Conservation (phyloP, 2,888 invertebrate species). For the Gisinianus flammeolus region DNA sequence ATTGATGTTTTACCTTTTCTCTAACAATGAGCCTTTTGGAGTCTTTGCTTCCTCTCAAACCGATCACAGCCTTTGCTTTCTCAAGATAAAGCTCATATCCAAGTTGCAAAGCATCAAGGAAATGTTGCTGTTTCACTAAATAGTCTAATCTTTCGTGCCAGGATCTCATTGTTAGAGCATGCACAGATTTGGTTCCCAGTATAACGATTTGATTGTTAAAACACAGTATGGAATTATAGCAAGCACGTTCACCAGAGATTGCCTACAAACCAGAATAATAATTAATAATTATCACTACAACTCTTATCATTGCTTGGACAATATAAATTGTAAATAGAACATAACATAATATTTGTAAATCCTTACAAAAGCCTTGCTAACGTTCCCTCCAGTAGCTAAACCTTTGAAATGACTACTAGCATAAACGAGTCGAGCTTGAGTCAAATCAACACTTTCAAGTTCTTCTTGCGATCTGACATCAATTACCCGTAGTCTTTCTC, state of each 20-base stretch:
- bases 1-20: slow-evolving; percentile 61
- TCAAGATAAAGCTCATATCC: slow-evolving; percentile 70
- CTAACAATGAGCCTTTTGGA: slow-evolving; percentile 63
- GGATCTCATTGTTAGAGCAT: slow-evolving; percentile 64
- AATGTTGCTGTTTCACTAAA: slow-evolving; percentile 65
- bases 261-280: slow-evolving; percentile 66
- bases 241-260: slow-evolving; percentile 75
- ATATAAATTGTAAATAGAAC: too few relatives aligned
- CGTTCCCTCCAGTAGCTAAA: slow-evolving; percentile 94
- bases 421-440: slow-evolving; percentile 80
- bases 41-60: slow-evolving; percentile 65
- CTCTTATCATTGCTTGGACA: too few relatives aligned
- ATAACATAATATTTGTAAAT: slow-evolving; percentile 40
- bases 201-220: slow-evolving; percentile 73
- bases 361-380: slow-evolving; percentile 74
- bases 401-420: slow-evolving; percentile 88
- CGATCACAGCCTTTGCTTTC: slow-evolving; percentile 69
- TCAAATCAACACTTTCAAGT: slow-evolving; percentile 80
- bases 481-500: slow-evolving; percentile 83
- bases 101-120: slow-evolving; percentile 68
- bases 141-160: slow-evolving; percentile 66
- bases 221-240: slow-evolving; percentile 75
- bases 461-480: slow-evolving; percentile 89
- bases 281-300: too few relatives aligned
- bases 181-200: slow-evolving; percentile 73